Conservation (phyloP, 2,797 vertebrate genomes). For the Enteromius thamalakanensis region DNA sequence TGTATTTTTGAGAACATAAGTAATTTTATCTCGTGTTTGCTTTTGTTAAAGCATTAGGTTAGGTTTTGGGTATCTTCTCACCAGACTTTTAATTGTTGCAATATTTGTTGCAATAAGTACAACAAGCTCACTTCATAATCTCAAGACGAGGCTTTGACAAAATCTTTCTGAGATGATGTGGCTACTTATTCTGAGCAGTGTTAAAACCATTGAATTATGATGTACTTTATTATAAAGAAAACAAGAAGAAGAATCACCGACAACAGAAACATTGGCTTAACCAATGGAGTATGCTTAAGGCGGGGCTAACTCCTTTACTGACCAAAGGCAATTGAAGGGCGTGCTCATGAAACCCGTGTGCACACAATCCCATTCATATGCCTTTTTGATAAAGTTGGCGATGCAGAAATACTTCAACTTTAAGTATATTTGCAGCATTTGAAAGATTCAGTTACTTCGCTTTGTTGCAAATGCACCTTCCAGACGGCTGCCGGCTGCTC, state of each 20-base stretch:
- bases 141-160: too few relatives aligned
- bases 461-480: constrained; percentile 4
- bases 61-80: not conserved
- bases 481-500: constrained; percentile 15
- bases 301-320: not conserved
- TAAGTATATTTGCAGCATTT: not conserved
- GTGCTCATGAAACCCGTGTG: not conserved
- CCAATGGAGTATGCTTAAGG: not conserved
- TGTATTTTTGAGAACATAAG: not conserved
- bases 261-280: not conserved
- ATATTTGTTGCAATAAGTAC: not conserved
- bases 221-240: too few relatives aligned
- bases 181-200: too few relatives aligned
- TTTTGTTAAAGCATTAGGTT: not conserved
- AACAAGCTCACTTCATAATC: too few relatives aligned
- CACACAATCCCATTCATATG: not conserved
- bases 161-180: too few relatives aligned
- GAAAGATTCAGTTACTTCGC: not conserved
- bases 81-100: not conserved
- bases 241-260: too few relatives aligned
- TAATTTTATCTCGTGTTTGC: not conserved
- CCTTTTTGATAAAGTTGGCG: too few relatives aligned
- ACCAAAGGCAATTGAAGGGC: not conserved
- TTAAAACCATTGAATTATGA: too few relatives aligned
- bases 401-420: not conserved